phyloP scores from a whole-genome alignment of 2,797 vertebrate species.

The Sebastes taczanowskii region DNA sequence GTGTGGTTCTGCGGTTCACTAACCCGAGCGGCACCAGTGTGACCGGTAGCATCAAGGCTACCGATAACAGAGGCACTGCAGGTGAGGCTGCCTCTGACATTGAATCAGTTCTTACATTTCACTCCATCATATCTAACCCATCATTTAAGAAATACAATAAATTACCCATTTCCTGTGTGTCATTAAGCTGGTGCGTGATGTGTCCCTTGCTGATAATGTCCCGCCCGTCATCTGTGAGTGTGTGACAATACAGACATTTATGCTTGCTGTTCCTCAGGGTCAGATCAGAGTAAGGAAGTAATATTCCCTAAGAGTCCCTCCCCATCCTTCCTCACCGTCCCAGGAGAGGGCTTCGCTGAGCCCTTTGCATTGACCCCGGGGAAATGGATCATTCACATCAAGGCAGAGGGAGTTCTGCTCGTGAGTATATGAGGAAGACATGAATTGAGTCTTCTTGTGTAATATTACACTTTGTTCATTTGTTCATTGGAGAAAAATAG shows the following conservation, averaged over 20 bases:
- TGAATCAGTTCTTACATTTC: background rate
- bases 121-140: conserved; percentile 26
- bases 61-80: conserved; percentile 74
- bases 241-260: background rate
- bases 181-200: background rate
- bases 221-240: background rate
- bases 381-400: conserved; percentile 87
- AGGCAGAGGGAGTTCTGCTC: conserved; percentile 89
- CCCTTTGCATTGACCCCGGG: conserved; percentile 87
- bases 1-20: conserved; percentile 88
- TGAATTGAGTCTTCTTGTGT: background rate
- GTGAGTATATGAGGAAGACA: conserved; percentile 79
- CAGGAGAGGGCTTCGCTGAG: conserved; percentile 87
- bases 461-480: background rate
- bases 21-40: conserved; percentile 82
- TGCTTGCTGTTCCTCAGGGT: conserved; percentile 74
- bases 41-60: conserved; percentile 83
- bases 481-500: background rate
- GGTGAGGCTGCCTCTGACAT: conserved; percentile 81
- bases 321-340: conserved; percentile 90
- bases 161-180: background rate
- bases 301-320: conserved; percentile 86
- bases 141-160: background rate
- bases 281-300: conserved; percentile 86
- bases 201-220: background rate